These are phyloP conservation scores for Cheumatopsyche charites DNA, from an alignment of 1,140 invertebrate genomes.

Conservation along the genomic window DNA sequence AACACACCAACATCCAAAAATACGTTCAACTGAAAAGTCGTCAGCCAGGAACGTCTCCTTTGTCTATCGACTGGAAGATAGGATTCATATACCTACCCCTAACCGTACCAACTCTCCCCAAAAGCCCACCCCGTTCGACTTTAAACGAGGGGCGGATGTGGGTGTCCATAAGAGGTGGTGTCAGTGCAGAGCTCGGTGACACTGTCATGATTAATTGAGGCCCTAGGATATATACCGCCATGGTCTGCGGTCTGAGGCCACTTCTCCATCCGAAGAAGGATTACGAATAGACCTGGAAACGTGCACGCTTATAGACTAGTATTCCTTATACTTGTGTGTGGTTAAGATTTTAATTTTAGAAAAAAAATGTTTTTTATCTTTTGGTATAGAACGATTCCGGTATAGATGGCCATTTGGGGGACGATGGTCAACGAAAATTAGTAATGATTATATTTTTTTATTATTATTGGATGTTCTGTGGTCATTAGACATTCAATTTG, in stretches of 20 bases:
- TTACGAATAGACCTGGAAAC: neutral
- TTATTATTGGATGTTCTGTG: too few relatives aligned
- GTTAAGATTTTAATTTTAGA: too few relatives aligned
- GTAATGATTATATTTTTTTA: too few relatives aligned
- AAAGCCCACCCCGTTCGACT: too few relatives aligned
- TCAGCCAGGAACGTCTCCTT: neutral
- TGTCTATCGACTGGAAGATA: neutral
- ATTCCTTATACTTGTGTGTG: too few relatives aligned
- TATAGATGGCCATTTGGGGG: too few relatives aligned
- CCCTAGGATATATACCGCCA: constrained; percentile 14
- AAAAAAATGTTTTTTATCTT: too few relatives aligned
- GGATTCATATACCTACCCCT: neutral
- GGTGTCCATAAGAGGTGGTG: constrained; percentile 31
- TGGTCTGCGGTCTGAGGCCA: neutral
- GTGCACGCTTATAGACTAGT: neutral
- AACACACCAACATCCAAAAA: neutral
- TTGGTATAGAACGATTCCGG: too few relatives aligned
- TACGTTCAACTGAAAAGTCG: neutral
- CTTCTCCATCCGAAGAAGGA: constrained; percentile 22
- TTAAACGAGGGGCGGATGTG: neutral
- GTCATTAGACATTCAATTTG: too few relatives aligned
- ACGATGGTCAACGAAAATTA: too few relatives aligned
- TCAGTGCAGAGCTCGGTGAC: constrained; percentile 33
- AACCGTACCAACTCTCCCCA: too few relatives aligned
- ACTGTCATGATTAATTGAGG: constrained; percentile 42